A percentile compares a stretch with the other conserved stretches of the same genome.
Evolutionary conservation across 1,140 invertebrate species (phyloP).

Genomic region (Aphelenchoides avenae): DNA sequence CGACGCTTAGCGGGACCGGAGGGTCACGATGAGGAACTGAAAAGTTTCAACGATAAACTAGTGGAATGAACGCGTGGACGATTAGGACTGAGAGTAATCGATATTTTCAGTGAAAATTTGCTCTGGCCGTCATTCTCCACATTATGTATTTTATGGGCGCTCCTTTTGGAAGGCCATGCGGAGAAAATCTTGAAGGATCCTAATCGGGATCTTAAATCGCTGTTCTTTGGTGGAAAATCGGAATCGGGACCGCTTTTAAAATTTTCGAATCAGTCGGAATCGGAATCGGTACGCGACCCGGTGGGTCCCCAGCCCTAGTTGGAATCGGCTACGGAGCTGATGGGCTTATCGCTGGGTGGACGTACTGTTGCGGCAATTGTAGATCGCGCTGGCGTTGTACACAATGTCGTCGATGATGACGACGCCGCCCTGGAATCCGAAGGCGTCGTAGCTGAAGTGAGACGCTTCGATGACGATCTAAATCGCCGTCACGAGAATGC

Average conservation of each 20-base stretch:
- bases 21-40: conserved; percentile 40
- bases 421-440: conserved; percentile 44
- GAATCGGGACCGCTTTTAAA: too few species aligned
- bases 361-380: conserved; percentile 48
- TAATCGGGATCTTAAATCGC: too few species aligned
- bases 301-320: too few species aligned
- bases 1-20: conserved; percentile 25
- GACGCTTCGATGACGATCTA: conserved; percentile 49
- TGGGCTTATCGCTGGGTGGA: not conserved
- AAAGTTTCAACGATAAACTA: not conserved
- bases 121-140: not conserved
- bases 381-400: conserved; percentile 44
- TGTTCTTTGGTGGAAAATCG: too few species aligned
- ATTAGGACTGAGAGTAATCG: not conserved
- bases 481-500: too few species aligned
- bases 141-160: too few species aligned
- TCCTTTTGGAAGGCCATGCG: too few species aligned
- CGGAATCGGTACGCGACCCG: too few species aligned
- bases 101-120: not conserved
- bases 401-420: conserved; percentile 44
- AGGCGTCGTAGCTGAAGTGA: conserved; percentile 44
- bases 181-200: too few species aligned
- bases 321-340: not conserved
- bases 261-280: too few species aligned
- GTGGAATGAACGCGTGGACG: not conserved